Base-by-base conservation (phyloP, 1,140 invertebrate species). In the Octopus bimaculoides region DNA sequence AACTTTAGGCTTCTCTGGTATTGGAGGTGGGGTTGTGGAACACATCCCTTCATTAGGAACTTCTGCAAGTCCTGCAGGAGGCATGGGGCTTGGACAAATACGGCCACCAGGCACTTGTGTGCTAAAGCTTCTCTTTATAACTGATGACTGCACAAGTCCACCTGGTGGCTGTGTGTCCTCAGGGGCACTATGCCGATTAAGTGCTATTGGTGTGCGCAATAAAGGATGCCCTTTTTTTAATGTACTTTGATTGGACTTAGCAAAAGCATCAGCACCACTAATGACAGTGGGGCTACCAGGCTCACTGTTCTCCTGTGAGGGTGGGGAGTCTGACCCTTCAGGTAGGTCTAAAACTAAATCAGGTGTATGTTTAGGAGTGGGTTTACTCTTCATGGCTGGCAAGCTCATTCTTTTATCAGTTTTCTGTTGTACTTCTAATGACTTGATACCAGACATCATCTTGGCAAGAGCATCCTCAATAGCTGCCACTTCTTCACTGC, bases 281-380 rank as follows among this genome's bases (percentile, higher is more conserved):
- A 86, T 81, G 14, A 71, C 66, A 17, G 84, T 86, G 55, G 86
- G 86, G 79, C 87, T 88, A 78, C 89, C 87, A 55, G 79, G 83
- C 74, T 82, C 85, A 82, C 81, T 85, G 56, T 78, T 84, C 74
- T 84, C 85, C 80, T 83, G 84, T 56, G 81, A 83, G 71, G 80
- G 84, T 41, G 82, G 84, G 69, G 77, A 83, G 61, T 81, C 82
- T 69, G 83, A 83, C 66, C 80, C 84, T 74, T 83, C 85, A 26
- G 95, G 95, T 75, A 96, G 90, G 89, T 96, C 95, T 92, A 96
- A 94, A 54, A 97, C 95, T n/a, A 97, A 90, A 89, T 97, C 96
- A 1, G 95, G 96, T 4, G 95, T 94, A 82, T 94, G 93, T 82
- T 93, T 94, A 26, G 84, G 83, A 53, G 84, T 85, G 6, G 86